Evolutionary conservation across 2,113 vertebrate species (phyloP).

Genomic region (Etia nguti): DNA sequence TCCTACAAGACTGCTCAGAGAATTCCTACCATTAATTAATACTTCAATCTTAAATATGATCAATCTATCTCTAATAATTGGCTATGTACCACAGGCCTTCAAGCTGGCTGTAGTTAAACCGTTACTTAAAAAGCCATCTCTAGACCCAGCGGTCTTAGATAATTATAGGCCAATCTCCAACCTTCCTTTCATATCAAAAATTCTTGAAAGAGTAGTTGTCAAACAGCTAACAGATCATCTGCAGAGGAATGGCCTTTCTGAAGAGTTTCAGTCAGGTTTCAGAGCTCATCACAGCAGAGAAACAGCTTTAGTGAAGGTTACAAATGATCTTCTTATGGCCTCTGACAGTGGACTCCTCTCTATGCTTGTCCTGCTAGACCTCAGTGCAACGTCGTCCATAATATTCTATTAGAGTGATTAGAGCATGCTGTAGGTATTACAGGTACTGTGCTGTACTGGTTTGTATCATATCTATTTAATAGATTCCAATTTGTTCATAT

Average conservation of each 20-base stretch:
- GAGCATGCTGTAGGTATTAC: no score
- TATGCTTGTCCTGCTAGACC: no score
- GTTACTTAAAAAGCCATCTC: rapidly evolving
- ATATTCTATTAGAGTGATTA: no score
- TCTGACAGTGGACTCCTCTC: no score
- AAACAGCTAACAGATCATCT: background rate
- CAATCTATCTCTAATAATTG: rapidly evolving
- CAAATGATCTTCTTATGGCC: no score
- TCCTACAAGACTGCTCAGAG: background rate
- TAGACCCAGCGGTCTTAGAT: rapidly evolving
- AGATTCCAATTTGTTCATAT: no score
- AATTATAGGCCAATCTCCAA: background rate
- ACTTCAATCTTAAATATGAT: rapidly evolving
- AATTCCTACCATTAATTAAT: background rate
- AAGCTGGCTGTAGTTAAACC: background rate
- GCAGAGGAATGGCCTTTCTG: rapidly evolving
- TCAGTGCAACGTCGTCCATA: no score
- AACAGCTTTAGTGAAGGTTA: no score
- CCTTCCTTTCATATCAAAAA: rapidly evolving
- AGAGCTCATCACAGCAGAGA: no score
- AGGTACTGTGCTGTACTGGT: no score
- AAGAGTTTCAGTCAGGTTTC: no score
- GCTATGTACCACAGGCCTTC: background rate
- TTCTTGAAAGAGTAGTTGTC: rapidly evolving
- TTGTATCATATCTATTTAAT: no score